Evolutionary conservation across 2,797 vertebrate genomes (phyloP).

Genomic region (Toxotes lorentzi): DNA sequence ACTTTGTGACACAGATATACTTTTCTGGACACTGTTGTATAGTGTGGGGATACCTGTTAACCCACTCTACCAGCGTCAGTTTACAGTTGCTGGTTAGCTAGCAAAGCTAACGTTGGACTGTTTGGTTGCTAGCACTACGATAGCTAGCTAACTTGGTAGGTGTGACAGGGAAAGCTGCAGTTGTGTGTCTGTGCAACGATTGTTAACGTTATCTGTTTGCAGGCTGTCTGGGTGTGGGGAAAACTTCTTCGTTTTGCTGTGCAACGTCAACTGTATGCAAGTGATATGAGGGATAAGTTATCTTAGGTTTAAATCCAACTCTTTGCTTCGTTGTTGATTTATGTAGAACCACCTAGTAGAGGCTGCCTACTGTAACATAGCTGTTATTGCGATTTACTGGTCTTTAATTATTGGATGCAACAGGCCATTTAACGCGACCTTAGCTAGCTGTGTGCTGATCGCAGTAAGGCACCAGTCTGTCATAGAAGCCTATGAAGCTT

Average conservation of each 20-base stretch:
- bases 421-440: background rate
- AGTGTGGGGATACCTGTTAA: background rate
- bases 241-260: slow-evolving; percentile 35
- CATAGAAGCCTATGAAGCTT: background rate
- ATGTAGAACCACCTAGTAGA: background rate
- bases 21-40: background rate
- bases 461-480: background rate
- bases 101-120: background rate
- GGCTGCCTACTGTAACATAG: background rate
- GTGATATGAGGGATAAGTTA: slow-evolving; percentile 7
- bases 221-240: slow-evolving; percentile 48
- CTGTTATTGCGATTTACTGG: background rate
- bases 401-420: background rate
- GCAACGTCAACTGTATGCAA: slow-evolving; percentile 30
- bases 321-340: background rate
- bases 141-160: slow-evolving; percentile 24
- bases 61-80: background rate
- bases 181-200: slow-evolving; percentile 8
- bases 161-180: slow-evolving; percentile 47
- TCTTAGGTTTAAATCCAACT: slow-evolving; percentile 3
- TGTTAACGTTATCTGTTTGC: slow-evolving; percentile 54
- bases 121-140: slow-evolving; percentile 8
- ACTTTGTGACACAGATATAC: background rate
- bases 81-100: background rate
- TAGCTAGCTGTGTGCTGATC: background rate